Conservation (phyloP, 2,888 invertebrate genomes). For the Hirtodrosophila alboralis region DNA sequence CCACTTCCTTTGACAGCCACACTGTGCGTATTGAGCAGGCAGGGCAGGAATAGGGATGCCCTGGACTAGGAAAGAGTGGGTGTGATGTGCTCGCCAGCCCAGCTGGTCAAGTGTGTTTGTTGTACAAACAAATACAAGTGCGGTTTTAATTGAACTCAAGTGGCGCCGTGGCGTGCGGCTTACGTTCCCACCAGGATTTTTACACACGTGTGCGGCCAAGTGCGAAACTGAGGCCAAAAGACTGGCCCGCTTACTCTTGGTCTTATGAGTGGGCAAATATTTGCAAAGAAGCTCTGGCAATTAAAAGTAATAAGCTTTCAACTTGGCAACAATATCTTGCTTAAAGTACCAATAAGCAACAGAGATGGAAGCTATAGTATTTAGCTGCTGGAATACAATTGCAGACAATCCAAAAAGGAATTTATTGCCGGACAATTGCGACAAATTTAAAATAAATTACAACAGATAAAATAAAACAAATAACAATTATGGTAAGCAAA, state of each 20-base stretch:
- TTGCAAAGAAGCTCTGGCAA: constrained; percentile 38
- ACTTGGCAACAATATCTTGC: constrained; percentile 23
- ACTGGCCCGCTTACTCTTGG: constrained; percentile 2
- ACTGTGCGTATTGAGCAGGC: neutral
- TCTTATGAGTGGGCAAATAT: constrained; percentile 62
- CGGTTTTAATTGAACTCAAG: constrained; percentile 80
- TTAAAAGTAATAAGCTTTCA: constrained; percentile 59
- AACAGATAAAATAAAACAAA: constrained; percentile 54
- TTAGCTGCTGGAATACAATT: neutral
- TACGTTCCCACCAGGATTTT: constrained; percentile 30
- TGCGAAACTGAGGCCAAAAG: constrained; percentile 31
- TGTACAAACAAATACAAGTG: constrained; percentile 76
- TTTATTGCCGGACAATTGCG: constrained; percentile 46
- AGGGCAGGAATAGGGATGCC: neutral
- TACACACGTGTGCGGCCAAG: constrained; percentile 39
- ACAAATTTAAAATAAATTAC: constrained; percentile 59
- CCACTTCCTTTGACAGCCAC: constrained; percentile 8
- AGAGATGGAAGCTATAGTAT: neutral
- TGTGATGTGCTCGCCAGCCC: constrained; percentile 34
- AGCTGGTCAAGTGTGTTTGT: constrained; percentile 67
- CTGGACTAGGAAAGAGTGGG: constrained; percentile 13
- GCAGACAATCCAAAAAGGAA: constrained; percentile 16
- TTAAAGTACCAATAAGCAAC: neutral
- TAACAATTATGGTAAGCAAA: constrained; percentile 60
- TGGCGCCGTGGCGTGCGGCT: constrained; percentile 35